Conservation (phyloP, 2,113 vertebrate genomes). For the Bubo scandiacus region DNA sequence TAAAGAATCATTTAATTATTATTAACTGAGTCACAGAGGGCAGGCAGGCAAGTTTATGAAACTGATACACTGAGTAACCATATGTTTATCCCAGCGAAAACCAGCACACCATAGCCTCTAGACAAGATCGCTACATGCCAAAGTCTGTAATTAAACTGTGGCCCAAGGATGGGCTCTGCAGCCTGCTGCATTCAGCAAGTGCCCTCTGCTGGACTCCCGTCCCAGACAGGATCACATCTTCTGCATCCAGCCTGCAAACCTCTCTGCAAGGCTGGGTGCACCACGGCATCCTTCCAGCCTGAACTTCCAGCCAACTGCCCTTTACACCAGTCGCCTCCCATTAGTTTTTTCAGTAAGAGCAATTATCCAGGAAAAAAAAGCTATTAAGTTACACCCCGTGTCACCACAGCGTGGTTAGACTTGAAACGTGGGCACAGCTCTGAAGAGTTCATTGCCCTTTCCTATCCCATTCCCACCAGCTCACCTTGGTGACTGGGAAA, state of each 20-base stretch:
- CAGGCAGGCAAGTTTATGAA: slow-evolving; percentile 47
- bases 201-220: slow-evolving; percentile 33
- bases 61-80: neutral
- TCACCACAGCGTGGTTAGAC: neutral
- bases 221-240: neutral
- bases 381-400: neutral
- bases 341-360: neutral
- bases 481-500: slow-evolving; percentile 4
- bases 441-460: neutral
- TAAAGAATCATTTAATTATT: slow-evolving; percentile 60
- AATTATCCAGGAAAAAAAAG: neutral
- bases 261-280: neutral
- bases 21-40: slow-evolving; percentile 58
- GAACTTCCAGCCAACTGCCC: neutral
- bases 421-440: neutral
- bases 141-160: neutral
- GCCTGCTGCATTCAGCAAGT: slow-evolving; percentile 41
- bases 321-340: neutral
- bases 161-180: neutral
- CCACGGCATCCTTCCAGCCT: neutral
- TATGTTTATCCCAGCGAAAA: too few relatives aligned
- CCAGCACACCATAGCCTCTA: neutral
- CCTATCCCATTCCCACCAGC: neutral
- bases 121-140: neutral
- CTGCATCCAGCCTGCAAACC: neutral